Percentiles rank a stretch among this genome's conserved stretches.
Evolutionary conservation across 2,888 invertebrate genomes (phyloP).

Genomic region (Monopis laevigella): DNA sequence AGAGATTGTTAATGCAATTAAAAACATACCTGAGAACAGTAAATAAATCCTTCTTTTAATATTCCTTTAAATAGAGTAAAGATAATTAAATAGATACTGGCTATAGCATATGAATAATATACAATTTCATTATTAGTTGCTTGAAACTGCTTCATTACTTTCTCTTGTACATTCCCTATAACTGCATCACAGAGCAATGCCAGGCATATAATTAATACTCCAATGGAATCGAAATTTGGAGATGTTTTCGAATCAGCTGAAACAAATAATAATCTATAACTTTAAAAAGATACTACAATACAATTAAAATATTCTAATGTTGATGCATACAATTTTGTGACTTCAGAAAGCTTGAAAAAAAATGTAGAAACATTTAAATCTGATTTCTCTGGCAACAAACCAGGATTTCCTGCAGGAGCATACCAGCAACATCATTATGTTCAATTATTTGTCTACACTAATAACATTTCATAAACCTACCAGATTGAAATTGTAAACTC

Average conservation of each 20-base stretch:
- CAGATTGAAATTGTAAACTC: too few relatives aligned
- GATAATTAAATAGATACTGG: slow-evolving; percentile 81
- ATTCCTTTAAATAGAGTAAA: slow-evolving; percentile 79
- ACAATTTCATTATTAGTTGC: slow-evolving; percentile 93
- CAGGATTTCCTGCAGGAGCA: too few relatives aligned
- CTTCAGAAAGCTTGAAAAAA: too few relatives aligned
- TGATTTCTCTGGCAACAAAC: too few relatives aligned
- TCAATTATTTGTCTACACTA: too few relatives aligned
- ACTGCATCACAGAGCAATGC: slow-evolving; percentile 94
- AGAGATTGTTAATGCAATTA: too few relatives aligned
- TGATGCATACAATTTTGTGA: too few relatives aligned
- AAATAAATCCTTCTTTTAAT: slow-evolving; percentile 76
- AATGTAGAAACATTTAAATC: too few relatives aligned
- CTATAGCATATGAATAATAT: slow-evolving; percentile 90
- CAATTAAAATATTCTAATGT: not conserved
- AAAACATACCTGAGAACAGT: slow-evolving; percentile 76
- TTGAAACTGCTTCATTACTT: slow-evolving; percentile 85
- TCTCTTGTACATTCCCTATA: slow-evolving; percentile 97
- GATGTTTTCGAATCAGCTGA: slow-evolving; percentile 78
- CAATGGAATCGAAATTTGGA: slow-evolving; percentile 76
- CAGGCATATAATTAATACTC: slow-evolving; percentile 79
- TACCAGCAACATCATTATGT: too few relatives aligned
- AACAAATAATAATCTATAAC: slow-evolving; percentile 30
- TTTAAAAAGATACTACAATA: not conserved
- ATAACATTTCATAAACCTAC: too few relatives aligned